phyloP scores from a whole-genome alignment of 2,888 invertebrate species.

The Drosophila limbata region DNA sequence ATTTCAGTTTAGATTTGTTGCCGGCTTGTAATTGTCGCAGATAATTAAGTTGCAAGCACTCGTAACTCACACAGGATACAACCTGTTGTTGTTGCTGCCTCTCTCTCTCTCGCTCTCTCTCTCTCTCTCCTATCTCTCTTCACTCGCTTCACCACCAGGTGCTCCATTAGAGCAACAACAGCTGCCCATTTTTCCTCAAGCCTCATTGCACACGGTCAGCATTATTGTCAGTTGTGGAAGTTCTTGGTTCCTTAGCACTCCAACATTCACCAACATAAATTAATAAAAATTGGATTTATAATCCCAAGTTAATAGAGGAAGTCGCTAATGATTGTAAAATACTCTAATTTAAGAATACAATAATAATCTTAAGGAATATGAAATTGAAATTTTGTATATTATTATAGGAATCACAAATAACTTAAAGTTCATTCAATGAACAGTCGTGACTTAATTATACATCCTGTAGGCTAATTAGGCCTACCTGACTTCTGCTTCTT shows the following conservation, averaged over 20 bases:
- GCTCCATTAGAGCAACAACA: background rate
- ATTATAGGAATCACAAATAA: too few relatives aligned
- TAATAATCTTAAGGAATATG: too few relatives aligned
- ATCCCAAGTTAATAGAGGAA: background rate
- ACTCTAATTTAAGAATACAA: too few relatives aligned
- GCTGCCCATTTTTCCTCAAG: background rate
- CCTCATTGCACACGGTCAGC: background rate
- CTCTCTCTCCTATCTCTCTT: slow-evolving; percentile 3
- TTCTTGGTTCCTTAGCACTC: background rate
- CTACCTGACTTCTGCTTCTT: too few relatives aligned
- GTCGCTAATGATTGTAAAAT: too few relatives aligned
- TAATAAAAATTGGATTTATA: background rate
- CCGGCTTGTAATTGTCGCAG: slow-evolving; percentile 78
- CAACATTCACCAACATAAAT: background rate
- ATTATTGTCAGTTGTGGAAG: background rate
- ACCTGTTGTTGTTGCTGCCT: slow-evolving; percentile 11
- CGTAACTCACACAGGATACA: slow-evolving; percentile 46
- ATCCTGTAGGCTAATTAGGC: too few relatives aligned
- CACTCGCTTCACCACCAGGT: too few relatives aligned
- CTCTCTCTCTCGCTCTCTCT: background rate
- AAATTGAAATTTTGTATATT: too few relatives aligned
- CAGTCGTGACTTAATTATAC: too few relatives aligned
- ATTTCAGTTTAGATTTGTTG: slow-evolving; percentile 78
- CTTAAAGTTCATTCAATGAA: too few relatives aligned
- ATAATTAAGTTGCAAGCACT: slow-evolving; percentile 75